Percentiles rank a stretch among this genome's conserved stretches.
Conservation (phyloP, 2,113 vertebrate species). For the Ptyas mucosa region DNA sequence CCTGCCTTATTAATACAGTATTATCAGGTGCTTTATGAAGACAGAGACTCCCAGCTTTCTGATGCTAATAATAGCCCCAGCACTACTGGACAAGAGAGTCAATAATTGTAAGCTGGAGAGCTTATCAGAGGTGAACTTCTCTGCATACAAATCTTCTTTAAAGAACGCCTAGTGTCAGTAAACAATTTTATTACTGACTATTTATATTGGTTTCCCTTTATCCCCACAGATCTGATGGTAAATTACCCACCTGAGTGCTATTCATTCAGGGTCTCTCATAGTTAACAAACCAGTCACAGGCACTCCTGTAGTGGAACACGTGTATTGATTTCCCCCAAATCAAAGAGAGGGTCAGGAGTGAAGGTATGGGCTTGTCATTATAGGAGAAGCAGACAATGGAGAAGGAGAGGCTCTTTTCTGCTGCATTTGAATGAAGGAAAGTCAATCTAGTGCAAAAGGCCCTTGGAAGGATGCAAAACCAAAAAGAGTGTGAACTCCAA, state of each 20-base stretch:
- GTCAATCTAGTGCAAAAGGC: background rate
- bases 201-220: slow-evolving; percentile 37
- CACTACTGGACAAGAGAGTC: slow-evolving; percentile 28
- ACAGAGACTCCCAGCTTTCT: slow-evolving; percentile 28
- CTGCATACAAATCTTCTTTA: slow-evolving; percentile 41
- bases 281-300: slow-evolving; percentile 33
- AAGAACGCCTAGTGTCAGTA: slow-evolving; percentile 33
- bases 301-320: slow-evolving; percentile 2
- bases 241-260: slow-evolving; percentile 24
- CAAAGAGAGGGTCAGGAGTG: slow-evolving; percentile 16
- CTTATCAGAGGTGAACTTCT: slow-evolving; percentile 23
- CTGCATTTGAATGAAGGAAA: slow-evolving; percentile 13
- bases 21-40: slow-evolving; percentile 34
- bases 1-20: slow-evolving; percentile 24
- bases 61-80: slow-evolving; percentile 25
- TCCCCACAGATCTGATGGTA: slow-evolving; percentile 31
- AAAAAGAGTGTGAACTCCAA: background rate
- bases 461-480: background rate
- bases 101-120: slow-evolving; percentile 36
- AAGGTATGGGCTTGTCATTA: background rate
- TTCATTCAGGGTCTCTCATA: slow-evolving; percentile 29
- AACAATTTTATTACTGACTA: slow-evolving; percentile 41
- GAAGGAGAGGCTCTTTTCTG: background rate
- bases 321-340: slow-evolving; percentile 30
- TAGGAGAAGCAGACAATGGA: background rate